Evolutionary conservation across 2,888 invertebrate genomes (phyloP).

Genomic region (Fragum whitleyi): DNA sequence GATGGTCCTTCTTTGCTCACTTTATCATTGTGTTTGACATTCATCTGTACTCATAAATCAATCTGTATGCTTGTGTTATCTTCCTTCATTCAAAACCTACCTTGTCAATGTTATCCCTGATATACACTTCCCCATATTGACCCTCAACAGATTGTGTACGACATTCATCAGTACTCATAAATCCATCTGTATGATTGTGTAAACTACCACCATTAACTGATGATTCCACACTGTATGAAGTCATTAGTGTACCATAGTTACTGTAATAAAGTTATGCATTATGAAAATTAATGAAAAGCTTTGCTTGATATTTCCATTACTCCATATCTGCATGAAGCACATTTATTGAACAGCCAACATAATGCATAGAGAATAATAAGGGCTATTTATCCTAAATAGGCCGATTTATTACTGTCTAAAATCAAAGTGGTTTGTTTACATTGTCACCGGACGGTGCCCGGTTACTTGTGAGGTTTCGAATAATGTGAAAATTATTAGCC

Average conservation of each 20-base stretch:
- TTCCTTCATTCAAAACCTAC: slow-evolving; percentile 39
- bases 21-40: background rate
- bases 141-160: slow-evolving; percentile 59
- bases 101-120: slow-evolving; percentile 67
- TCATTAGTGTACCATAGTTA: slow-evolving; percentile 26
- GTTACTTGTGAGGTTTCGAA: no score
- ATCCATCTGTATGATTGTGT: slow-evolving; percentile 60
- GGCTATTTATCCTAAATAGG: no score
- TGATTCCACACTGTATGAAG: slow-evolving; percentile 54
- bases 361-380: no score
- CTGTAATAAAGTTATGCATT: background rate
- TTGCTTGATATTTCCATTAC: no score
- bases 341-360: no score
- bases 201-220: slow-evolving; percentile 38
- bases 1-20: background rate
- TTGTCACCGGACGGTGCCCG: no score
- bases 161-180: slow-evolving; percentile 67
- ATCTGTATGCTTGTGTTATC: slow-evolving; percentile 47
- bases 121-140: slow-evolving; percentile 67
- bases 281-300: no score
- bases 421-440: no score
- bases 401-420: no score
- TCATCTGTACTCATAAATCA: slow-evolving; percentile 64
- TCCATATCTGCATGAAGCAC: no score
- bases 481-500: no score